Conservation (phyloP, 2,113 vertebrate genomes). For the Dipodomys stephensi region DNA sequence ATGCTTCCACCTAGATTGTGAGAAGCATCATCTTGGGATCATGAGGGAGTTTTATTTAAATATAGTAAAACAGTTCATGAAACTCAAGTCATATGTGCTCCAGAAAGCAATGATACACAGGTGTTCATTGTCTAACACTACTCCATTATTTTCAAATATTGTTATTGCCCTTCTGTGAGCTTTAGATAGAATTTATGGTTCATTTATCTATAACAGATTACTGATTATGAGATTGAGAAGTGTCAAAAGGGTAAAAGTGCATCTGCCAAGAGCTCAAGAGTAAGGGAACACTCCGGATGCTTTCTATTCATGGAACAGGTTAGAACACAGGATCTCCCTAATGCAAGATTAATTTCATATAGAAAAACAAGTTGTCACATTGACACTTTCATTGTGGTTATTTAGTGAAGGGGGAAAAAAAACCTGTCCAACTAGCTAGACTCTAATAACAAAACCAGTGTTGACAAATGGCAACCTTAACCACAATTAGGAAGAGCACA, state of each 20-base stretch:
- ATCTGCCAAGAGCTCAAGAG: neutral
- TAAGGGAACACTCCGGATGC: no score
- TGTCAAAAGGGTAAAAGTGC: constrained; percentile 37
- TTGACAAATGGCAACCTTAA: neutral
- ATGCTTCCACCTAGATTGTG: constrained; percentile 59
- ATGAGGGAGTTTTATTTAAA: constrained; percentile 67
- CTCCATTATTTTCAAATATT: constrained; percentile 64
- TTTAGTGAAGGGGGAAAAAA: neutral
- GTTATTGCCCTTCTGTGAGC: constrained; percentile 29
- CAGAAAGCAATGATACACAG: neutral
- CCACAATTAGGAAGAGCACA: neutral
- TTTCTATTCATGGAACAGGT: neutral
- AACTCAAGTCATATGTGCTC: constrained; percentile 49
- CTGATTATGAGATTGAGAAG: constrained; percentile 68
- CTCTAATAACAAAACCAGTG: neutral
- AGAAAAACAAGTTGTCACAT: neutral
- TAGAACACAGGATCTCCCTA: neutral
- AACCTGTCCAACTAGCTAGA: neutral
- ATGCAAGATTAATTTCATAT: neutral
- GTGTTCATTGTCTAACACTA: constrained; percentile 41
- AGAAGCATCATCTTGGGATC: constrained; percentile 63
- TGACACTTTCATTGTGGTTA: neutral
- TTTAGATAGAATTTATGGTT: constrained; percentile 63
- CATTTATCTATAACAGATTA: constrained; percentile 41
- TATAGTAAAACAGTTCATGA: constrained; percentile 56